Evolutionary conservation across 2,888 invertebrate genomes (phyloP).

Genomic region (Nephrotoma guestfalica): DNA sequence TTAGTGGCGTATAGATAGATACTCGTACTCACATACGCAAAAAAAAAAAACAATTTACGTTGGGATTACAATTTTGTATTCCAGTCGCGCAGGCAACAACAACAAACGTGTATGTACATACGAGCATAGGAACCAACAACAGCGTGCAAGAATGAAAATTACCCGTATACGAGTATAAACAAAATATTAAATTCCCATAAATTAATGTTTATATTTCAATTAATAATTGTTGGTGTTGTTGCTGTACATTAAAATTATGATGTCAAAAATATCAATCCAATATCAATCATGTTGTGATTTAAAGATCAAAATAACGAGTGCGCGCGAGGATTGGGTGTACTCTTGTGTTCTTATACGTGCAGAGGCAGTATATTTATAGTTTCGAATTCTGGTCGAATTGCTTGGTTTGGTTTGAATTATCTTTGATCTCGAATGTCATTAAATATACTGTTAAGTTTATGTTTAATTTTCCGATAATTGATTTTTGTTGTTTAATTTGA

Average conservation of each 20-base stretch:
- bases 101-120: background rate
- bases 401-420: background rate
- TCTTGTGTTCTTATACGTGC: background rate
- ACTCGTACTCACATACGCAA: background rate
- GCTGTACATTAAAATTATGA: background rate
- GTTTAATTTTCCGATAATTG: background rate
- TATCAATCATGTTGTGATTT: slow-evolving; percentile 3
- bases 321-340: background rate
- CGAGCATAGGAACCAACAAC: background rate
- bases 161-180: background rate
- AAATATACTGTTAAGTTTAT: background rate
- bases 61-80: background rate
- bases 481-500: background rate
- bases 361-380: background rate
- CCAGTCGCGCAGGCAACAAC: background rate
- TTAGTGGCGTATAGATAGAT: background rate
- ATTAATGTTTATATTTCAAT: background rate
- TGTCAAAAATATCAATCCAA: background rate
- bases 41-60: background rate
- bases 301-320: background rate
- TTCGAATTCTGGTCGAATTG: too few relatives aligned
- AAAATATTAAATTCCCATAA: background rate
- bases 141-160: background rate
- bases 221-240: background rate
- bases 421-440: background rate